Evolutionary conservation across 2,797 vertebrate genomes (phyloP).

Genomic region (Rhinichthys osculus): DNA sequence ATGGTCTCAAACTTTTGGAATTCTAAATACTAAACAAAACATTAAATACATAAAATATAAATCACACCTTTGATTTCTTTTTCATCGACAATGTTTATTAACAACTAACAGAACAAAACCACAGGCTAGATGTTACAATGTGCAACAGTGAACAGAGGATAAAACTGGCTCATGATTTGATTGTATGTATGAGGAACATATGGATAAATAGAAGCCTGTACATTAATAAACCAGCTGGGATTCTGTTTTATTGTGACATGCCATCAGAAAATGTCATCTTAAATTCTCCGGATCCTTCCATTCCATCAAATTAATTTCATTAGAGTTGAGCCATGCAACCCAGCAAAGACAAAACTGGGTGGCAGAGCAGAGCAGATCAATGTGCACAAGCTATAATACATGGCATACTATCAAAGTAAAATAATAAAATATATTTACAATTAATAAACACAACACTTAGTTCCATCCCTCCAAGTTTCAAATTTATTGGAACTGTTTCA

Average conservation of each 20-base stretch:
- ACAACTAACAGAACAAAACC: conserved; percentile 63
- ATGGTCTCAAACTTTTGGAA: background rate
- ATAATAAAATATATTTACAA: conserved; percentile 49
- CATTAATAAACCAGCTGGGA: conserved; percentile 19
- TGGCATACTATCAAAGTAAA: conserved; percentile 42
- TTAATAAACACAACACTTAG: conserved; percentile 45
- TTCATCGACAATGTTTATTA: conserved; percentile 62
- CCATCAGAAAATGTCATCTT: background rate
- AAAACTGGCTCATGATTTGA: conserved; percentile 37
- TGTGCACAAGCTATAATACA: conserved; percentile 46
- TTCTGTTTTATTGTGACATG: conserved; percentile 9
- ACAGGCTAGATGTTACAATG: conserved; percentile 69
- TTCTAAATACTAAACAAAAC: background rate
- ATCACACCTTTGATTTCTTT: conserved; percentile 22
- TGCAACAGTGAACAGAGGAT: conserved; percentile 62
- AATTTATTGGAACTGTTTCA: conserved; percentile 48
- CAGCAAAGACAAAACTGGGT: conserved; percentile 26
- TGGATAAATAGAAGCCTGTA: conserved; percentile 21
- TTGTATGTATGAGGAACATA: conserved; percentile 26
- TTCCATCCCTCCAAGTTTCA: conserved; percentile 41
- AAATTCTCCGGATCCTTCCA: background rate
- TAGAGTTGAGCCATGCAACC: conserved; percentile 33
- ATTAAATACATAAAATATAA: background rate
- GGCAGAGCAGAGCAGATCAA: conserved; percentile 14
- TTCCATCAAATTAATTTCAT: conserved; percentile 22